These are phyloP conservation scores for Mythimna loreyi DNA, from an alignment of 2,888 invertebrate species.

Conservation along the genomic window DNA sequence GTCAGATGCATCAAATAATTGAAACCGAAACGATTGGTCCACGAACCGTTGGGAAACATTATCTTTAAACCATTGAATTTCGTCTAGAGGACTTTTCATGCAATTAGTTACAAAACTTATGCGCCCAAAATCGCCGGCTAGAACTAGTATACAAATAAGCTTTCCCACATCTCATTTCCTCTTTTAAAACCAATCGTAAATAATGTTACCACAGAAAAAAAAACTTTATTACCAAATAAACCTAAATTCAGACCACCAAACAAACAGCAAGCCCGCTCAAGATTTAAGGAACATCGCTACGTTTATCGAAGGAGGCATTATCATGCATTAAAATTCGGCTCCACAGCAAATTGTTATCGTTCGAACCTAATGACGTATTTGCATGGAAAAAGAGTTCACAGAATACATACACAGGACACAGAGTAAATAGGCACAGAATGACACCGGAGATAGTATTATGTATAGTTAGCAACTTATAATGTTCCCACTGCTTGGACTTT, in stretches of 20 bases:
- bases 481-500: too few species aligned
- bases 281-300: constrained; percentile 50
- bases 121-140: too few species aligned
- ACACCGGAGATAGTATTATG: too few species aligned
- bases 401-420: neutral
- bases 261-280: constrained; percentile 54
- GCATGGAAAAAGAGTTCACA: constrained; percentile 82
- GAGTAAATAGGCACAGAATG: neutral
- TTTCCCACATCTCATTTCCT: neutral
- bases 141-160: too few species aligned
- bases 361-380: constrained; percentile 83
- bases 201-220: constrained; percentile 2
- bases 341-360: constrained; percentile 79
- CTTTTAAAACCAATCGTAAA: constrained; percentile 1
- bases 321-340: constrained; percentile 81
- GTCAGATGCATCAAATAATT: too few species aligned
- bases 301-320: constrained; percentile 71
- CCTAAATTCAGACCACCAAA: constrained; percentile 44
- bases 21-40: too few species aligned
- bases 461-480: too few species aligned
- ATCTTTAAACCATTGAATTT: too few species aligned
- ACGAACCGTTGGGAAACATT: too few species aligned
- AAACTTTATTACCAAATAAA: constrained; percentile 39
- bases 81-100: too few species aligned
- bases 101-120: too few species aligned